Evolutionary conservation across 2,888 invertebrate species (phyloP).

Genomic region (Odontocerum albicorne): DNA sequence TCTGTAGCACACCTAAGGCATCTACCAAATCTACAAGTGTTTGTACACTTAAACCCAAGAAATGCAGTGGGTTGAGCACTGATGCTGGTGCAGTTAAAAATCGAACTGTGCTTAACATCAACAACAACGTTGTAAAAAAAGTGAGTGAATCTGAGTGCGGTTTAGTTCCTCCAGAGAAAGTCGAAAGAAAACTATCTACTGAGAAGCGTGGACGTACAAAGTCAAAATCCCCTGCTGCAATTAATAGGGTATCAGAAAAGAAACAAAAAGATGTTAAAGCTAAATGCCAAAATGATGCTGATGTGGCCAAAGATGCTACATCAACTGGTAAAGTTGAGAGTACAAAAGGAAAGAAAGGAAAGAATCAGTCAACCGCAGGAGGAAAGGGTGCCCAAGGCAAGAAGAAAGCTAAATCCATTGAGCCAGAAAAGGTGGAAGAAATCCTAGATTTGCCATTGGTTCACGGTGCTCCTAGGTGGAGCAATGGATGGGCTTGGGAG

Average conservation of each 20-base stretch:
- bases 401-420: slow-evolving; percentile 29
- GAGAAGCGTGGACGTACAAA: slow-evolving; percentile 48
- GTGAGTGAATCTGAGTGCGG: slow-evolving; percentile 38
- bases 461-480: slow-evolving; percentile 65
- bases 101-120: slow-evolving; percentile 48
- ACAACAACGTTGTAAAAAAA: slow-evolving; percentile 54
- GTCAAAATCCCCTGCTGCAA: slow-evolving; percentile 46
- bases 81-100: slow-evolving; percentile 35
- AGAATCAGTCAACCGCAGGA: slow-evolving; percentile 42
- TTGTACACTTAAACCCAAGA: slow-evolving; percentile 41
- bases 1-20: slow-evolving; percentile 11
- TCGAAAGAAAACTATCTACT: slow-evolving; percentile 50
- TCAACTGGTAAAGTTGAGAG: slow-evolving; percentile 34
- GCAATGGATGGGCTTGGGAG: slow-evolving; percentile 92
- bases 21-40: slow-evolving; percentile 17
- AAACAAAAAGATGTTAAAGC: slow-evolving; percentile 49
- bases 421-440: slow-evolving; percentile 39
- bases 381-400: slow-evolving; percentile 37
- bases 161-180: slow-evolving; percentile 43
- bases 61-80: slow-evolving; percentile 32
- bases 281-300: slow-evolving; percentile 43
- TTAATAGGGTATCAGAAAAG: slow-evolving; percentile 44
- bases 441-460: slow-evolving; percentile 40
- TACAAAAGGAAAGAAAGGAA: slow-evolving; percentile 38
- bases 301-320: slow-evolving; percentile 32